Percentiles rank a stretch among this genome's conserved stretches.
Evolutionary conservation across 2,113 vertebrate species (phyloP).

Genomic region (Fregetta grallaria): DNA sequence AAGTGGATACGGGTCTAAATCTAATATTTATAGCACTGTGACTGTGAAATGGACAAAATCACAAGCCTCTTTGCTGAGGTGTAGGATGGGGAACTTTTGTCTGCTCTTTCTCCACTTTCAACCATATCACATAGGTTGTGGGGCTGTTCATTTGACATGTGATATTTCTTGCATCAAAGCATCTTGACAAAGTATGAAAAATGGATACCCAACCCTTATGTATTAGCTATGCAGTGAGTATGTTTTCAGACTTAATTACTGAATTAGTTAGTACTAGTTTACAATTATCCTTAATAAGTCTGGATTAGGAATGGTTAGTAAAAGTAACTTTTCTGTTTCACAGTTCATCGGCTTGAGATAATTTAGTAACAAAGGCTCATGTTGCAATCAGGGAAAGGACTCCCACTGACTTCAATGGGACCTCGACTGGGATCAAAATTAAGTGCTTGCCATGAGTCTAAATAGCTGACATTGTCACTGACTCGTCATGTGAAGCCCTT

Average conservation of each 20-base stretch:
- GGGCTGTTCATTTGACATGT: neutral
- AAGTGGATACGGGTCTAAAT: neutral
- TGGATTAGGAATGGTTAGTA: conserved; percentile 38
- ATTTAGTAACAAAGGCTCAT: conserved; percentile 52
- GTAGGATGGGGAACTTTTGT: neutral
- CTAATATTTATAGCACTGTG: neutral
- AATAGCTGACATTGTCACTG: conserved; percentile 73
- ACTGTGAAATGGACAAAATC: neutral
- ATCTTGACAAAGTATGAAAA: neutral
- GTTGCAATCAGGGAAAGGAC: conserved; percentile 45
- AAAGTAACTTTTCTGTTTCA: conserved; percentile 49
- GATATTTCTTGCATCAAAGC: neutral
- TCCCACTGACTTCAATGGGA: conserved; percentile 42
- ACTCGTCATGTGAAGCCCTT: conserved; percentile 69
- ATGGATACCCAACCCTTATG: neutral
- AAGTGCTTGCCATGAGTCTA: conserved; percentile 45
- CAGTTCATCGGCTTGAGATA: conserved; percentile 43
- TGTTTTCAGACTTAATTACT: conserved; percentile 10
- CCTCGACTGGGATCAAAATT: conserved; percentile 26
- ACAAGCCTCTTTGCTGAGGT: neutral
- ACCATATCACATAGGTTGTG: neutral
- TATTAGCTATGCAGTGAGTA: neutral
- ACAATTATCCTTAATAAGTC: neutral
- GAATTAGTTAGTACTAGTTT: neutral
- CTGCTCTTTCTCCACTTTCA: neutral